phyloP scores from a whole-genome alignment of 2,113 vertebrate species.

The Dascyllus trimaculatus region DNA sequence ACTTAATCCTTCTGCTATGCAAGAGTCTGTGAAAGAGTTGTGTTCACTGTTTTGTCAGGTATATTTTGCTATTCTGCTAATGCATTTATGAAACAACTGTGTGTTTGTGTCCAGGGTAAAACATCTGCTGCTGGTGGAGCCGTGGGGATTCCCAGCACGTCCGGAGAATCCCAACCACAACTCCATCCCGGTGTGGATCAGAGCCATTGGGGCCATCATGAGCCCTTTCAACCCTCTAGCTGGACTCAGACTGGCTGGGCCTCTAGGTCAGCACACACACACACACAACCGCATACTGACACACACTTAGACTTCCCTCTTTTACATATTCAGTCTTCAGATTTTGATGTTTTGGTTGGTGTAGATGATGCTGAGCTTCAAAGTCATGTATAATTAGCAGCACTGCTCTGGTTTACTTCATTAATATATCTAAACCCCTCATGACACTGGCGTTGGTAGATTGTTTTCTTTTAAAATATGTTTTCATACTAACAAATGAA shows the following conservation, averaged over 20 bases:
- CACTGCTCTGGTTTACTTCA: neutral
- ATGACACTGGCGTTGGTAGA: too few species aligned
- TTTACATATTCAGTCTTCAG: neutral
- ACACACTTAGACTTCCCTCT: neutral
- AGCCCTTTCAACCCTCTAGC: conserved; percentile 96
- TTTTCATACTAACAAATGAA: neutral
- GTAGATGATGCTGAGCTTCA: neutral
- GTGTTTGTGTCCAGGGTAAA: conserved; percentile 85
- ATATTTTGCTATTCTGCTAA: conserved; percentile 64
- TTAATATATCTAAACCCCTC: neutral
- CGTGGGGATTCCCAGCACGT: conserved; percentile 95
- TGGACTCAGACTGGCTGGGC: conserved; percentile 93
- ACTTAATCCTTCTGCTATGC: neutral
- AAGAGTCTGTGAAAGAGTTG: neutral
- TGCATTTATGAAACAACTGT: neutral
- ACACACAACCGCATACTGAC: neutral
- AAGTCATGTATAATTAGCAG: neutral
- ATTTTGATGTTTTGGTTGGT: neutral
- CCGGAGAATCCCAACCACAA: conserved; percentile 88
- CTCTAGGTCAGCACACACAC: conserved; percentile 87
- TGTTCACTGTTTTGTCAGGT: neutral
- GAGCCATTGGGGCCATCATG: conserved; percentile 91
- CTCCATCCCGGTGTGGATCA: conserved; percentile 95
- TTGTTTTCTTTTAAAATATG: neutral
- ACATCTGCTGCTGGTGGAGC: conserved; percentile 95